Conservation (phyloP, 2,113 vertebrate genomes). For the Apeltes quadracus region DNA sequence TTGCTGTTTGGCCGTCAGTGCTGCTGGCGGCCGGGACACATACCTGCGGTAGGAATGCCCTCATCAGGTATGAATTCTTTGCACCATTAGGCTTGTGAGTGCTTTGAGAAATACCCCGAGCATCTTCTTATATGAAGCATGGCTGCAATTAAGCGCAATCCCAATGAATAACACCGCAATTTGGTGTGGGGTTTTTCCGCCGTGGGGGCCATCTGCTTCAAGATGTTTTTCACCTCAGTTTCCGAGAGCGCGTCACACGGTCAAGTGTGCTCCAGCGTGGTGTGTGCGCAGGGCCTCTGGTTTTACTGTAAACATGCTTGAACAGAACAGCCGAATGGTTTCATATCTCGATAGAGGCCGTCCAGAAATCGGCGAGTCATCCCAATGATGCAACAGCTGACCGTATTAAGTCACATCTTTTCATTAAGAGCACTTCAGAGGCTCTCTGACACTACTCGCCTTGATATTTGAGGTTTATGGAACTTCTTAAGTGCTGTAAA, state of each 20-base stretch:
- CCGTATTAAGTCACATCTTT: conserved; percentile 25
- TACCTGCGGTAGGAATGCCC: conserved; percentile 60
- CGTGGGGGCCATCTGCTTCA: conserved; percentile 31
- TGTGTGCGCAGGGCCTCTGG: conserved; percentile 30
- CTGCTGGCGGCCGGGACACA: conserved; percentile 46
- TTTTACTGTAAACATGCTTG: conserved; percentile 63
- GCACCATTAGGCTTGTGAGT: conserved; percentile 63
- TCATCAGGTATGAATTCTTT: conserved; percentile 61
- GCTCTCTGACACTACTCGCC: conserved; percentile 31
- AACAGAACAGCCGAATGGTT: conserved; percentile 18
- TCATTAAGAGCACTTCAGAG: conserved; percentile 36
- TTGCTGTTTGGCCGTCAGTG: conserved; percentile 48
- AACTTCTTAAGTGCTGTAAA: conserved; percentile 85
- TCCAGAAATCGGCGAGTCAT: conserved; percentile 22
- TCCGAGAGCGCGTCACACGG: conserved; percentile 41
- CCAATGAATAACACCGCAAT: conserved; percentile 57
- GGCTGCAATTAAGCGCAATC: conserved; percentile 71
- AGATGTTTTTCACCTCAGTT: conserved; percentile 48
- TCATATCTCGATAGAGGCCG: conserved; percentile 26
- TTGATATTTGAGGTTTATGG: conserved; percentile 83
- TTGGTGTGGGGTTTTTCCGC: conserved; percentile 42
- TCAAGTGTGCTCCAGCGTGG: conserved; percentile 41
- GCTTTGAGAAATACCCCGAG: conserved; percentile 41
- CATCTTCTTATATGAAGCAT: conserved; percentile 38
- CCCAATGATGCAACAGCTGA: conserved; percentile 24